phyloP scores from a whole-genome alignment of 2,888 invertebrate species.

The Heliconius cydno region DNA sequence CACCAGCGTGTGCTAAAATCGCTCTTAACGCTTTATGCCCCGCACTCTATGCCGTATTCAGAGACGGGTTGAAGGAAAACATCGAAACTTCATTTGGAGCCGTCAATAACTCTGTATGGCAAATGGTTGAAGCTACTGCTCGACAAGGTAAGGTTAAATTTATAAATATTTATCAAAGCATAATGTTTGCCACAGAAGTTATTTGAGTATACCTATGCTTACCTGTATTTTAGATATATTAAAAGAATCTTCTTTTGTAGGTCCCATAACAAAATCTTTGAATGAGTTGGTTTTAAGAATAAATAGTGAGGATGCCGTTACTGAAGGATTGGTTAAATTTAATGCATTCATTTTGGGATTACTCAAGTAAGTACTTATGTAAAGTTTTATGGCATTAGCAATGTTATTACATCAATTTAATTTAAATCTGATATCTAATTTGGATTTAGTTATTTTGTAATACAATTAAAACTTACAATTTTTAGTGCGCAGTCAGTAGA shows the following conservation, averaged over 20 bases:
- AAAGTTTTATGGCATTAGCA: background rate
- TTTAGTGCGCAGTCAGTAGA: constrained; percentile 92
- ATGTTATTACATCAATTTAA: background rate
- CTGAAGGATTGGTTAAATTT: constrained; percentile 93
- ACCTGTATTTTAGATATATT: background rate
- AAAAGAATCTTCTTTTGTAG: constrained; percentile 59
- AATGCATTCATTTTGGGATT: constrained; percentile 94
- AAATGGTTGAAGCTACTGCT: constrained; percentile 93
- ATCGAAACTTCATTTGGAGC: constrained; percentile 93
- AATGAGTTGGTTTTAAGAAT: constrained; percentile 92
- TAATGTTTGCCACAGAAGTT: too few relatives aligned
- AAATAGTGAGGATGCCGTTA: constrained; percentile 91
- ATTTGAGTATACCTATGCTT: too few relatives aligned
- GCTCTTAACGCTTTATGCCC: constrained; percentile 91
- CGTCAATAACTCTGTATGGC: constrained; percentile 94
- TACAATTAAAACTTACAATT: background rate
- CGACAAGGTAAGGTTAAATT: constrained; percentile 86
- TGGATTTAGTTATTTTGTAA: background rate
- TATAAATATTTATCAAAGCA: background rate
- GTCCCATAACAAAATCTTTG: constrained; percentile 91
- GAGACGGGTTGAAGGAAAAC: constrained; percentile 92
- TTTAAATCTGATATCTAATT: too few relatives aligned
- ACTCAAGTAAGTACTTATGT: constrained; percentile 87
- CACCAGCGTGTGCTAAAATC: constrained; percentile 88
- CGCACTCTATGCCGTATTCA: constrained; percentile 91